Percentiles rank a stretch among this genome's conserved stretches.
Evolutionary conservation across 2,113 vertebrate genomes (phyloP).

Genomic region (Nanorana parkeri): DNA sequence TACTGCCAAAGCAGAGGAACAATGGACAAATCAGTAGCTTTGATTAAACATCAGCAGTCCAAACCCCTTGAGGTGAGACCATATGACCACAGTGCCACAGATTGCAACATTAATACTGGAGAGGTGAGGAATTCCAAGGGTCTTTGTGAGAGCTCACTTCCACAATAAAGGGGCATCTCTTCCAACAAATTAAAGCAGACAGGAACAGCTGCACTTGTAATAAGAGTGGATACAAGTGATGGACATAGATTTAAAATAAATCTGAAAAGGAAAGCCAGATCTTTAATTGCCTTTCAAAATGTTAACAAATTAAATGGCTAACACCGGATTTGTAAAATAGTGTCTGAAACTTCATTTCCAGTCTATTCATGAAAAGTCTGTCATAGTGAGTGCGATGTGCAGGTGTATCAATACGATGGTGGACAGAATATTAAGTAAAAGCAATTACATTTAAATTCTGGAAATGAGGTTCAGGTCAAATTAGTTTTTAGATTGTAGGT

Average conservation of each 20-base stretch:
- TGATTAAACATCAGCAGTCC: too few species aligned
- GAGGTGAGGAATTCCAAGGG: too few species aligned
- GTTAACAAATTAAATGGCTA: constrained; percentile 25
- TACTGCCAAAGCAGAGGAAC: too few species aligned
- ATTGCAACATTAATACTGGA: too few species aligned
- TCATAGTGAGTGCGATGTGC: constrained; percentile 14
- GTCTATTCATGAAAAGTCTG: constrained; percentile 2
- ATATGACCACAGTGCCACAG: too few species aligned
- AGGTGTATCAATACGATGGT: not conserved
- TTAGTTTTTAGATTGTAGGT: too few species aligned
- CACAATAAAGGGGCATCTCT: not conserved
- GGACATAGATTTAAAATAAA: constrained; percentile 12
- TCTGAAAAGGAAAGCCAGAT: constrained; percentile 19
- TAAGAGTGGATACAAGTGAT: constrained; percentile 2
- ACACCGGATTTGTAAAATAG: not conserved
- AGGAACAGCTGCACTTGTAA: constrained; percentile 20
- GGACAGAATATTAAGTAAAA: not conserved
- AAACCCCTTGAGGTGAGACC: too few species aligned
- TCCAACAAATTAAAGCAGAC: not conserved
- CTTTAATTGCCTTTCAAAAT: constrained; percentile 34
- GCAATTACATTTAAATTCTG: not conserved
- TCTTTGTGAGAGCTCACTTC: not conserved
- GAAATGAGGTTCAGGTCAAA: not conserved
- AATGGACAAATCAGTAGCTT: too few species aligned
- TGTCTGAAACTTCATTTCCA: not conserved